Evolutionary conservation across 2,888 invertebrate genomes (phyloP).

Genomic region (Heliconius hortense): DNA sequence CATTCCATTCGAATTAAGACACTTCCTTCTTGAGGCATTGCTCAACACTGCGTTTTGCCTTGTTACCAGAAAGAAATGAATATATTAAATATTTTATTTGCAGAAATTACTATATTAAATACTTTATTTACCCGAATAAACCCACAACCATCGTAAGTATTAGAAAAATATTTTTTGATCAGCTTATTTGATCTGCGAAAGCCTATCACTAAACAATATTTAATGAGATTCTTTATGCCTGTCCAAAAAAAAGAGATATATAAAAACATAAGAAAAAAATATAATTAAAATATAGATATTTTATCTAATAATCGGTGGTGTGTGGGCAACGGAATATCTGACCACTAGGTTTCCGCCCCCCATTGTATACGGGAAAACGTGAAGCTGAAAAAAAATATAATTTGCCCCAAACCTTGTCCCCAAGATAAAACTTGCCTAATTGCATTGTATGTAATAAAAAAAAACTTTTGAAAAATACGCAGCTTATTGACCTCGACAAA

Average conservation of each 20-base stretch:
- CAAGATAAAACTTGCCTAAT: conserved; percentile 2
- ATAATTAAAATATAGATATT: too few species aligned
- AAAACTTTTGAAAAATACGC: conserved; percentile 20
- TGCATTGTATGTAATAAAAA: not conserved
- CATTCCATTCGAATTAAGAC: not conserved
- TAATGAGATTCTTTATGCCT: too few species aligned
- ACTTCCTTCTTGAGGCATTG: not conserved
- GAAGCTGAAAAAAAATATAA: not conserved
- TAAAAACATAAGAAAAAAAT: too few species aligned
- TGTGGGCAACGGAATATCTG: too few species aligned
- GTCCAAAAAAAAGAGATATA: too few species aligned
- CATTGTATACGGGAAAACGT: not conserved
- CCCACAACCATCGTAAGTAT: not conserved
- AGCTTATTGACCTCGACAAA: conserved; percentile 22
- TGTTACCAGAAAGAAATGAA: not conserved
- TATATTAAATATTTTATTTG: not conserved
- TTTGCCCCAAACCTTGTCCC: not conserved
- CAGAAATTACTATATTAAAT: not conserved
- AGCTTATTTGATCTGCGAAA: too few species aligned
- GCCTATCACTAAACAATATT: too few species aligned
- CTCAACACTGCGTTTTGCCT: not conserved
- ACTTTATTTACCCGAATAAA: too few species aligned
- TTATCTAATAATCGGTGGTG: too few species aligned
- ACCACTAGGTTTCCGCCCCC: not conserved
- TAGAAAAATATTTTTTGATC: too few species aligned